phyloP scores from a whole-genome alignment of 2,113 vertebrate genomes.

The Pituophis catenifer region DNA sequence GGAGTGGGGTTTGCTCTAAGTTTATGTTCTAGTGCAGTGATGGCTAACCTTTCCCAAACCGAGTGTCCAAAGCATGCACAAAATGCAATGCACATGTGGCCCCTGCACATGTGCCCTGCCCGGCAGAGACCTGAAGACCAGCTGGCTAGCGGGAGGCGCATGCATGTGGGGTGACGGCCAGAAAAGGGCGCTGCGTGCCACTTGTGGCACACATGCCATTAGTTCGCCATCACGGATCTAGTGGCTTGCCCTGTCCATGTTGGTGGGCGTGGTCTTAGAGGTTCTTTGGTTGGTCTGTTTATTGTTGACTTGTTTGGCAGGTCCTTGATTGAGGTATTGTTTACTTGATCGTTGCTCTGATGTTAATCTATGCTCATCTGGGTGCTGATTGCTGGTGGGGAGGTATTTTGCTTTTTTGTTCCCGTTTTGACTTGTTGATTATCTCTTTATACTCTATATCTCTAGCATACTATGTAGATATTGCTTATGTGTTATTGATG shows the following conservation, averaged over 20 bases:
- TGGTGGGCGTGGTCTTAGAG: neutral
- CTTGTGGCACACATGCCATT: too few species aligned
- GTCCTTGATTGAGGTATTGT: too few species aligned
- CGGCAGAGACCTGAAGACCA: too few species aligned
- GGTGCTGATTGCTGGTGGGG: neutral
- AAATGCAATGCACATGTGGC: too few species aligned
- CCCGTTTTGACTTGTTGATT: neutral
- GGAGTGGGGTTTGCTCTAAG: neutral
- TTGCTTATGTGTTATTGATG: neutral
- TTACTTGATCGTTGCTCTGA: neutral
- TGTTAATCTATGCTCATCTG: neutral
- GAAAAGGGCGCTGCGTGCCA: too few species aligned
- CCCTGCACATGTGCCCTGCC: too few species aligned
- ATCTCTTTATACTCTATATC: neutral
- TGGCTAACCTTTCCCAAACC: too few species aligned
- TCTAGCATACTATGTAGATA: neutral
- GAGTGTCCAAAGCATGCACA: too few species aligned
- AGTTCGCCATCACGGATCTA: too few species aligned
- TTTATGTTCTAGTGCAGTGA: neutral
- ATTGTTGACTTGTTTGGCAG: neutral
- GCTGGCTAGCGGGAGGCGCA: too few species aligned
- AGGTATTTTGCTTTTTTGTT: neutral
- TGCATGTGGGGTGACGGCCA: too few species aligned
- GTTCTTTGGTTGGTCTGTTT: neutral
- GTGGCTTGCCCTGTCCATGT: neutral